These are phyloP conservation scores for Tyria jacobaeae DNA, from an alignment of 2,888 invertebrate species.

Conservation along the genomic window DNA sequence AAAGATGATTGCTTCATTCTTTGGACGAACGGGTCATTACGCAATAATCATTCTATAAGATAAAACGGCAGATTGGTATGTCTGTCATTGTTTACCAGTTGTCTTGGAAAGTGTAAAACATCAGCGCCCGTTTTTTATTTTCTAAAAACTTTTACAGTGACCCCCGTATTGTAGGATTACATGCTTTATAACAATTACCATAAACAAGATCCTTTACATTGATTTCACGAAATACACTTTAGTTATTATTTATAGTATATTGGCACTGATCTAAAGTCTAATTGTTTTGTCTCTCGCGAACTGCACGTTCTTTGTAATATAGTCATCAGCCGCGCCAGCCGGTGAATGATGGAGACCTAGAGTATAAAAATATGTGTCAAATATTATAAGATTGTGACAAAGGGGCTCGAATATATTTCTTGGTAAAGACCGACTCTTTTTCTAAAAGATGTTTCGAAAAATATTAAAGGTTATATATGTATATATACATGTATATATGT, in stretches of 20 bases:
- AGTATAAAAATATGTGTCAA: constrained; percentile 16
- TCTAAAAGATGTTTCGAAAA: no score
- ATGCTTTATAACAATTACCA: constrained; percentile 35
- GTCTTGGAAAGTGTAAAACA: no score
- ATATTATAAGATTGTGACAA: no score
- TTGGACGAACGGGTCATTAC: no score
- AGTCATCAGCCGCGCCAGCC: constrained; percentile 81
- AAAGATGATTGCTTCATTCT: no score
- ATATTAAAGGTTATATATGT: no score
- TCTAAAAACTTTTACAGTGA: no score
- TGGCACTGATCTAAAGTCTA: constrained; percentile 25
- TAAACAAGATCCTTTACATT: constrained; percentile 37
- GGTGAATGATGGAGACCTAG: constrained; percentile 82
- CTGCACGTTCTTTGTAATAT: constrained; percentile 52
- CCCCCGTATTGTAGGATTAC: constrained; percentile 21
- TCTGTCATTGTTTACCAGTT: no score
- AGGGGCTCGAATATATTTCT: neutral
- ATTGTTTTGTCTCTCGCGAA: constrained; percentile 46
- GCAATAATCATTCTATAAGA: no score
- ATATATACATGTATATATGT: no score
- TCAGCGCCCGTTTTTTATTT: no score
- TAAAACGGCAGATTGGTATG: no score
- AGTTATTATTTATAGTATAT: constrained; percentile 21
- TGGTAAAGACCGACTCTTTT: neutral
- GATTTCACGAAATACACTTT: constrained; percentile 29